Evolutionary conservation across 2,888 invertebrate genomes (phyloP).

Genomic region (Congeria kusceri): DNA sequence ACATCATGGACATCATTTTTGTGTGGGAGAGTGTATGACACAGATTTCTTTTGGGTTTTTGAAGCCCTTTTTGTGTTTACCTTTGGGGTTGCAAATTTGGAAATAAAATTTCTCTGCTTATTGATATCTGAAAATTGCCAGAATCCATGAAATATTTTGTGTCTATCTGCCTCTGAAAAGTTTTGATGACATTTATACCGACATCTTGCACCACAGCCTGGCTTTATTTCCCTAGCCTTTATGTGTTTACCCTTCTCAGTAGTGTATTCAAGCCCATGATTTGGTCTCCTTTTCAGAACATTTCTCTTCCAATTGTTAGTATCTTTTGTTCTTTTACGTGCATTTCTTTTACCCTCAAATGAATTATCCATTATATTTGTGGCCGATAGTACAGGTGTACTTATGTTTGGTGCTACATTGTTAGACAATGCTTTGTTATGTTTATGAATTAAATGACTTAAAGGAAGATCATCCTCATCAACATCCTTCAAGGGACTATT

Average conservation of each 20-base stretch:
- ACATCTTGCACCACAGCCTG: slow-evolving; percentile 22
- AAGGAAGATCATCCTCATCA: too few species aligned
- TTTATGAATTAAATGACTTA: too few species aligned
- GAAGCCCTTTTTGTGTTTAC: background rate
- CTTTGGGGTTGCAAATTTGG: slow-evolving; percentile 7
- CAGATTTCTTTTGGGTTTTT: too few species aligned
- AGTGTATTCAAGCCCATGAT: slow-evolving; percentile 8
- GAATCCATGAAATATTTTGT: slow-evolving; percentile 27
- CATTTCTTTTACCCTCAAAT: too few species aligned
- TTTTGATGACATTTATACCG: slow-evolving; percentile 17
- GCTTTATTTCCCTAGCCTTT: slow-evolving; percentile 2
- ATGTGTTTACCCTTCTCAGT: background rate
- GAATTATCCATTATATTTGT: too few species aligned
- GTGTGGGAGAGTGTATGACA: too few species aligned
- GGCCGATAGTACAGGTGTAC: too few species aligned
- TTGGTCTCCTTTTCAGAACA: slow-evolving; percentile 12
- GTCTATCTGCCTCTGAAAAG: slow-evolving; percentile 10
- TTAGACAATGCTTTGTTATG: too few species aligned
- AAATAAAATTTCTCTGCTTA: slow-evolving; percentile 30
- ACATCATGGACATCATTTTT: too few species aligned
- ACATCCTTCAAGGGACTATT: too few species aligned
- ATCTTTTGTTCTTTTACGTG: too few species aligned
- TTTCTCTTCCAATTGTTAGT: slow-evolving; percentile 27
- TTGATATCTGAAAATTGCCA: slow-evolving; percentile 23
- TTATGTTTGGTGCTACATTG: too few species aligned